Conservation (phyloP, 2,113 vertebrate genomes). For the Panthera tigris region DNA sequence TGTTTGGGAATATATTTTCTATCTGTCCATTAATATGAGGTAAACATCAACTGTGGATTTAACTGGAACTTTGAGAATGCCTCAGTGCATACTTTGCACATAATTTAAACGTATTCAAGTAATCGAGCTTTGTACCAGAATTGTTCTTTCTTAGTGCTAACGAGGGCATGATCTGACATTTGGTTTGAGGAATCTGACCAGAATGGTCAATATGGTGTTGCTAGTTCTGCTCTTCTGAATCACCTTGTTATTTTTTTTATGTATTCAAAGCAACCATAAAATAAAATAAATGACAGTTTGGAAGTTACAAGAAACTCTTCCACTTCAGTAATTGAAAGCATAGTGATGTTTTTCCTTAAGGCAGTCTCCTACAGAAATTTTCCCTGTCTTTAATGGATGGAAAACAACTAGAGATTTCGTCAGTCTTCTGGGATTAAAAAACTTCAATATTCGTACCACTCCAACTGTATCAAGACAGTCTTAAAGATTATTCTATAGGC, state of each 20-base stretch:
- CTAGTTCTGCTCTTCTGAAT: constrained; percentile 31
- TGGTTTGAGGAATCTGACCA: constrained; percentile 34
- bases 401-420: constrained; percentile 20
- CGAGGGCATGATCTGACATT: constrained; percentile 59
- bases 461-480: background rate
- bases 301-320: background rate
- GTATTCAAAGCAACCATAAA: constrained; percentile 48
- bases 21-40: constrained; percentile 53
- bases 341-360: background rate
- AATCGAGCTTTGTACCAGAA: constrained; percentile 36
- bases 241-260: background rate
- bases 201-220: background rate
- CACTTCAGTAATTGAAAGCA: constrained; percentile 9
- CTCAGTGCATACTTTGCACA: constrained; percentile 69
- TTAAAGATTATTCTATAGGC: constrained; percentile 10
- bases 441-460: background rate
- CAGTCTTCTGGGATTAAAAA: background rate
- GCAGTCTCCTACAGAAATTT: background rate
- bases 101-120: constrained; percentile 73
- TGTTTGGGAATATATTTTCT: constrained; percentile 61
- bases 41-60: constrained; percentile 74
- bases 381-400: background rate
- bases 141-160: constrained; percentile 46
- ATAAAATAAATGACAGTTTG: constrained; percentile 26
- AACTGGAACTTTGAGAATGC: constrained; percentile 74